Evolutionary conservation across 1,140 invertebrate genomes (phyloP), one percentile per base, ranked within the genome.

Genomic region (Conopomorpha cramerella): DNA sequence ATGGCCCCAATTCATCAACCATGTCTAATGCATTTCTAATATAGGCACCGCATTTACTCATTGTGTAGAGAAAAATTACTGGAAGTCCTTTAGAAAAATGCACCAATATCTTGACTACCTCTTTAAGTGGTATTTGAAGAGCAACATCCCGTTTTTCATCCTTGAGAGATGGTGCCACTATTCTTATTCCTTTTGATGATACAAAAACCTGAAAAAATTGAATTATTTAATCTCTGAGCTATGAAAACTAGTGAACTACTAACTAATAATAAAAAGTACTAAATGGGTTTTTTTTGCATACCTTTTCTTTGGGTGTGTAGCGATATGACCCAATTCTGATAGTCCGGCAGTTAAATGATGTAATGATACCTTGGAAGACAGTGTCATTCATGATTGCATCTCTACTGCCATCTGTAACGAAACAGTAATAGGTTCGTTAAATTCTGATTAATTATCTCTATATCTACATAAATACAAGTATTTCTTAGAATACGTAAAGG

Each of bases 321-420:
- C 86, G 87, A 53, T 89, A 89, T 3, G 88, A 89, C 30, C 89
- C 89, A 59, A 92, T 87, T 45, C 89, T 81, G 42, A 91, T 83
- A n/a, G 87, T 88, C 39, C 87, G 76, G 65, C 89, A 92, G 6
- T 77, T 68, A 6, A 89, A 49, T 13, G 77, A 62, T 1, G 80
- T 81, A 35, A 73, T 71, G 28, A 72, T 31, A 8, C 55, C 61
- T 49, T 51, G 55, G 40, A 13, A 30, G 26, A 33, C 35, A 50
- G 14, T 51, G 57, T 28, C 43, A n/a, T n/a, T n/a, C n/a, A n/a
- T 59, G 7, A 71, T 58, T 36, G 67, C 72, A 41, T 77, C 72
- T 66, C 68, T 65, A 40, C 62, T 74, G 35, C 55, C 57, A 60
- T 78, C 78, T 82, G 43, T 26, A 61, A 65, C 15, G 26, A 38